Evolutionary conservation across 2,797 vertebrate species (phyloP).

Genomic region (Mus caroli): DNA sequence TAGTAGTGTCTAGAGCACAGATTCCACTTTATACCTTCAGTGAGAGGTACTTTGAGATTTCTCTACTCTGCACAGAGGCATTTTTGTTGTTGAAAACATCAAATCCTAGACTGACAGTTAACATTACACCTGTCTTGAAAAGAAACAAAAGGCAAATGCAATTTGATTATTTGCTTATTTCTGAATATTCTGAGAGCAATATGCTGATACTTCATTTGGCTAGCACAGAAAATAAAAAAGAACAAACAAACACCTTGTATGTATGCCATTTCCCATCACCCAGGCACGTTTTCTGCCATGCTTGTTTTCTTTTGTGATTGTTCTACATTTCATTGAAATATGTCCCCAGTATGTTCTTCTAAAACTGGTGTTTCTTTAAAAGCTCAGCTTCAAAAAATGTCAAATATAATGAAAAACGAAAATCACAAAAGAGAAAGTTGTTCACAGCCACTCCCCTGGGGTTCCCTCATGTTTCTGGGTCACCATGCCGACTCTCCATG

Average conservation of each 20-base stretch:
- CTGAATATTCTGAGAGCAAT: conserved; percentile 64
- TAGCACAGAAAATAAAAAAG: conserved; percentile 33
- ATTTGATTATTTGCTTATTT: conserved; percentile 86
- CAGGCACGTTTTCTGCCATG: conserved; percentile 68
- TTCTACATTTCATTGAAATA: conserved; percentile 79
- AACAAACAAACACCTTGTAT: no score
- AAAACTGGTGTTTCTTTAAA: conserved; percentile 76
- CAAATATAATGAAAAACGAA: conserved; percentile 80
- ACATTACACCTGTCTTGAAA: conserved; percentile 80
- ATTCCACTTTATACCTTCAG: conserved; percentile 23
- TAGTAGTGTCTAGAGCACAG: neutral
- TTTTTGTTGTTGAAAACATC: conserved; percentile 84
- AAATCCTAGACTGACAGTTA: conserved; percentile 84
- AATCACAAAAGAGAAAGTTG: conserved; percentile 73
- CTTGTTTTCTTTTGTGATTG: conserved; percentile 81
- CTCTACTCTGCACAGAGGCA: conserved; percentile 50
- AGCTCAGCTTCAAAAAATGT: conserved; percentile 77
- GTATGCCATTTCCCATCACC: neutral
- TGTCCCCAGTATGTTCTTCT: conserved; percentile 71
- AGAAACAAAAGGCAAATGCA: conserved; percentile 80
- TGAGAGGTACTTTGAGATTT: conserved; percentile 68
- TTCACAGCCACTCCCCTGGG: conserved; percentile 75
- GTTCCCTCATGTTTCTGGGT: conserved; percentile 77
- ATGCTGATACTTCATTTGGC: conserved; percentile 22
- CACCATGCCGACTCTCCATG: conserved; percentile 53